phyloP scores from a whole-genome alignment of 30 jellyfish, hydroid and myxozoan species.

The Rhopilema esculentum region DNA sequence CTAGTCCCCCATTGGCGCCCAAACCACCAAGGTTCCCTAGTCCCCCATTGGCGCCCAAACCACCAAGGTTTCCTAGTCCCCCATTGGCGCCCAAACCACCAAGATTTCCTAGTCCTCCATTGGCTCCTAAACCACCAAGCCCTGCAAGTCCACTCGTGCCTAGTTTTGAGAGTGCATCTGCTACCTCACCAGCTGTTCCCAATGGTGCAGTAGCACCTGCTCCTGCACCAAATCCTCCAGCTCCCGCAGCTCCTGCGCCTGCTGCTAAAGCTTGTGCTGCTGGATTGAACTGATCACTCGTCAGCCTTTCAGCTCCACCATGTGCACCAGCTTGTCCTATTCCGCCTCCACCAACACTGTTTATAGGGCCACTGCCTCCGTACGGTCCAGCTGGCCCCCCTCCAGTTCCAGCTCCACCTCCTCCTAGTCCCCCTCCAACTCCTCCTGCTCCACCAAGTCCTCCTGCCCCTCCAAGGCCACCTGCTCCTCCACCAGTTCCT shows the following conservation, averaged over 20 bases:
- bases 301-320: slow-evolving; percentile 68
- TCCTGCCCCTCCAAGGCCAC: slow-evolving; percentile 56
- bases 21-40: slow-evolving; percentile 66
- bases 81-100: slow-evolving; percentile 53
- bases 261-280: slow-evolving; percentile 42
- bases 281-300: slow-evolving; percentile 73
- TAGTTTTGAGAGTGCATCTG: neutral
- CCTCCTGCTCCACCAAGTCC: slow-evolving; percentile 52
- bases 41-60: slow-evolving; percentile 49
- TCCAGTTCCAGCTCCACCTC: slow-evolving; percentile 62
- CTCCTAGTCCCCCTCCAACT: slow-evolving; percentile 49
- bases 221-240: slow-evolving; percentile 41
- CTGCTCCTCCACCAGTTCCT: slow-evolving; percentile 42
- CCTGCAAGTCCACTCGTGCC: slow-evolving; percentile 27
- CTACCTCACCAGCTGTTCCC: slow-evolving; percentile 38
- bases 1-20: slow-evolving; percentile 43
- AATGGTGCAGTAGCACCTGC: slow-evolving; percentile 25
- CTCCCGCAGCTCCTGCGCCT: slow-evolving; percentile 43
- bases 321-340: slow-evolving; percentile 60
- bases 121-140: slow-evolving; percentile 34
- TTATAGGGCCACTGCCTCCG: slow-evolving; percentile 73
- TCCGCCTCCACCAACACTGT: slow-evolving; percentile 56
- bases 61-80: slow-evolving; percentile 45
- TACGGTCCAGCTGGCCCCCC: slow-evolving; percentile 70
- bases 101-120: slow-evolving; percentile 56